phyloP scores from a whole-genome alignment of 2,113 vertebrate species.

The Chaenocephalus aceratus region DNA sequence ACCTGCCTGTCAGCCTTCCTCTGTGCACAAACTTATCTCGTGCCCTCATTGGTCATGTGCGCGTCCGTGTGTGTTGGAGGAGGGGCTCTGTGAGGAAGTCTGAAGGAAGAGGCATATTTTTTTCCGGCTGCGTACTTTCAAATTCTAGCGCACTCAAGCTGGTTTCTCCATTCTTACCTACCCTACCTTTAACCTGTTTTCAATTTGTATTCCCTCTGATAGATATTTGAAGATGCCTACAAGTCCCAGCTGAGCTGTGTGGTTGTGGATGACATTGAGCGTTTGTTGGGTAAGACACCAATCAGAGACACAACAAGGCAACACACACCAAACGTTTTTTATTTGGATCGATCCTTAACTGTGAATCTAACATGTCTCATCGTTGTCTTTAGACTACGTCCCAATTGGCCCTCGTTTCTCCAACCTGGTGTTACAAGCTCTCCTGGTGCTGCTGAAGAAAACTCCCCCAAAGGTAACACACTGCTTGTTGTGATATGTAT shows the following conservation, averaged over 20 bases:
- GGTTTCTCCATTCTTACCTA: too few species aligned
- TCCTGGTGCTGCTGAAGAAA: constrained; percentile 97
- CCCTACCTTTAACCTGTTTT: background rate
- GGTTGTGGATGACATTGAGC: constrained; percentile 96
- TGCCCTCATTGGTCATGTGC: too few species aligned
- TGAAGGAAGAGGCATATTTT: too few species aligned
- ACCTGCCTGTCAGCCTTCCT: too few species aligned
- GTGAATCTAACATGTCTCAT: background rate
- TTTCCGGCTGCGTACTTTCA: too few species aligned
- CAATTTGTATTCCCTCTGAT: constrained; percentile 27
- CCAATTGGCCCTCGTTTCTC: constrained; percentile 97
- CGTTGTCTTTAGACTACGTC: constrained; percentile 89
- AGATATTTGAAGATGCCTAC: constrained; percentile 99
- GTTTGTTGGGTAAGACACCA: constrained; percentile 89
- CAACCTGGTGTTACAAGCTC: constrained; percentile 94
- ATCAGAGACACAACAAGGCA: background rate
- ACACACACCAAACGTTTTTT: background rate
- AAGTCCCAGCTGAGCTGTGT: constrained; percentile 99
- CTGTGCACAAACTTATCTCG: too few species aligned
- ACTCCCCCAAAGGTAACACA: constrained; percentile 91
- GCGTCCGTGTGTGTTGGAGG: too few species aligned
- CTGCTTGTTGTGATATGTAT: background rate
- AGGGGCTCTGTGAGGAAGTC: too few species aligned
- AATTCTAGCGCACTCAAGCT: too few species aligned
- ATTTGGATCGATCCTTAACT: background rate